Base-by-base conservation (phyloP, 2,797 vertebrate species). In the Sebastes ruberrimus region DNA sequence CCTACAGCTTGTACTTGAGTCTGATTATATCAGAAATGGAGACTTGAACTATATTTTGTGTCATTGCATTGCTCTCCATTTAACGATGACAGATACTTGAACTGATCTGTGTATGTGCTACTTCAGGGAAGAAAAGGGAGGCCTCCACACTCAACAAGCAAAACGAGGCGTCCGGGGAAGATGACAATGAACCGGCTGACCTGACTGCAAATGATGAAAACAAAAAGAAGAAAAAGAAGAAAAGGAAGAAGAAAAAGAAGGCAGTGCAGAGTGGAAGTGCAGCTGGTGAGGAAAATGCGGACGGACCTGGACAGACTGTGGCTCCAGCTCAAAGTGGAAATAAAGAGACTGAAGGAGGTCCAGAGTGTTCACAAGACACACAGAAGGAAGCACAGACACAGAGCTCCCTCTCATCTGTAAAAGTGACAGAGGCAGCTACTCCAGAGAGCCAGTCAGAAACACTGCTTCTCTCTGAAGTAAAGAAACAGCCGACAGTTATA, bases 101-200 rank as follows among this genome's bases (percentile, higher is more conserved):
- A 55, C n/a, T 65, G 25, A 71, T 65, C 27, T 71, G 7, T 83
- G 18, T 86, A 14, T 83, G 5, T 83, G 46, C n/a, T 35, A 7
- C 33, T 74, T 62, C 73, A 94, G 93, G 76, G 10, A 87, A 90
- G 59, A 88, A 87, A 30, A 85, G 79, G 25, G 62, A 83, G 4
- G 13, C 57, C 0, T 46, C 78, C 0, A 55, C 30, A 13, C 30
- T 25, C 1, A 4, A 61, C 16, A 22, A 71, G 4, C 72, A 74
- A 16, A 75, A 55, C 4, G 13, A 67, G 2, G 74, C 57, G 18
- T 22, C 57, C 0, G 64, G 6, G 13, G 46, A 77, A 60, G 79
- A 83, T 2, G 46, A 61, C 3, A 1, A 4, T 2, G 49, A 86
- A 56, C 9, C 59, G 8, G 22, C 66, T 11, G 70, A 85, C 7